A percentile compares a stretch with the other conserved stretches of the same genome.
phyloP scores from a whole-genome alignment of 2,888 invertebrate species.

The Synanthedon formicaeformis region DNA sequence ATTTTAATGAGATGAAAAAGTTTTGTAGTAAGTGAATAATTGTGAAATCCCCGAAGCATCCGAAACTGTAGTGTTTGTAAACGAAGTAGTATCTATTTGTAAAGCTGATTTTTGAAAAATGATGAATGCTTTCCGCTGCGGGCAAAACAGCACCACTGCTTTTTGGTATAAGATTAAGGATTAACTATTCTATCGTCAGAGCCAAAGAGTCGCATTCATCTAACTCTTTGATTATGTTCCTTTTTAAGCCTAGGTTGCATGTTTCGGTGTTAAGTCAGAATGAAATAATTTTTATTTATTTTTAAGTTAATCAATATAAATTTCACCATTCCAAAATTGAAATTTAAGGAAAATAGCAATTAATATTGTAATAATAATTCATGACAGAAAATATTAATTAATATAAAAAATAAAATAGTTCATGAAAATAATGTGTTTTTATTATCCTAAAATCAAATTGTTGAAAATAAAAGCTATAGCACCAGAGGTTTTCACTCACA shows the following conservation, averaged over 20 bases:
- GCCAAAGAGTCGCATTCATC: constrained; percentile 57
- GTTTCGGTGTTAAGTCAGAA: constrained; percentile 33
- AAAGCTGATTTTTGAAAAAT: constrained; percentile 13
- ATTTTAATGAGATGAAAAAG: constrained; percentile 49
- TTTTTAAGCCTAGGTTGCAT: constrained; percentile 39
- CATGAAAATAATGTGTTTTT: background rate
- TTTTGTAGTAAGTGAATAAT: constrained; percentile 35
- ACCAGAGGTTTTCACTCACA: too few relatives aligned
- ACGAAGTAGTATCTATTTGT: background rate
- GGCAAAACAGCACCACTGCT: background rate
- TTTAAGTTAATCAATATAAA: constrained; percentile 59
- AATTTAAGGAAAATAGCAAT: constrained; percentile 60
- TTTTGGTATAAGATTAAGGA: constrained; percentile 4
- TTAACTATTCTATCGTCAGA: constrained; percentile 34
- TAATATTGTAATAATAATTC: constrained; percentile 27
- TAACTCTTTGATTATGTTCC: constrained; percentile 58
- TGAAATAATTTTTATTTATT: constrained; percentile 54
- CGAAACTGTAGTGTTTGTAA: constrained; percentile 12
- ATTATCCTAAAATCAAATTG: background rate
- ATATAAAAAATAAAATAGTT: constrained; percentile 33
- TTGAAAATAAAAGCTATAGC: too few relatives aligned
- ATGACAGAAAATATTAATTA: constrained; percentile 51
- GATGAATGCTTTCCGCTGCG: background rate
- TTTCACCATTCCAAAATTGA: constrained; percentile 69
- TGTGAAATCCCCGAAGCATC: constrained; percentile 4